Base-by-base conservation (phyloP, 2,888 invertebrate genomes). In the Bellardia pandia region DNA sequence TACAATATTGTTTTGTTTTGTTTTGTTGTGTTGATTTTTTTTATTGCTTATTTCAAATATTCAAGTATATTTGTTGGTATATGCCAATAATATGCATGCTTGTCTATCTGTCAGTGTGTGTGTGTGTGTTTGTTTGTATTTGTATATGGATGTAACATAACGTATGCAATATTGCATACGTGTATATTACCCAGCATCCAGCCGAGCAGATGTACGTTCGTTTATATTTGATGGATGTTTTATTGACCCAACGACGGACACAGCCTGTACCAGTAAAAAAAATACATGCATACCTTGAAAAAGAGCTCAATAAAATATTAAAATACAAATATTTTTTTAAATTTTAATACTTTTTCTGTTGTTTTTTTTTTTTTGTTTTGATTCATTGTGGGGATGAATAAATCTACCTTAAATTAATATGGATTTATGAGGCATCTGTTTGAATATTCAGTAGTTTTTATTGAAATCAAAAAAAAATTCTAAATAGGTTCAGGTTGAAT, bases 181-280 rank as follows among this genome's bases (percentile, higher is more conserved):
- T 75, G 48, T 77, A 74, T 5, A 40, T 60, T 33, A 64, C 53
- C 58, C 86, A 86, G 80, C 86, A 84, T 84, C 84, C 80, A 56
- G 58, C 11, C 68, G 68, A 81, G 84, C 86, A 87, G 86, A 87
- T 87, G 86, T 84, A 84, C 77, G n/a, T n/a, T 48, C 16, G 16
- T 23, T 78, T 33, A 64, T 30, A 80, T 79, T 79, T 83, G 79
- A 83, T 76, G 76, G 71, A 76, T 79, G 58, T 83, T 76, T 72
- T 86, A 60, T 84, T 86, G 86, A 86, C 86, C 86, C 86, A 86
- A 84, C 83, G 86, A 53, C 86, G 86, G 86, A 86, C 86, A 86
- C 8, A 62, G 13, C 48, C 11, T 78, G 42, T 60, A 66, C 33
- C 40, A 56, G 16, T 16, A 45, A 11, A 71, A 69, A 66, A 56